Conservation (phyloP, 2,113 vertebrate genomes). For the Entelurus aequoreus region DNA sequence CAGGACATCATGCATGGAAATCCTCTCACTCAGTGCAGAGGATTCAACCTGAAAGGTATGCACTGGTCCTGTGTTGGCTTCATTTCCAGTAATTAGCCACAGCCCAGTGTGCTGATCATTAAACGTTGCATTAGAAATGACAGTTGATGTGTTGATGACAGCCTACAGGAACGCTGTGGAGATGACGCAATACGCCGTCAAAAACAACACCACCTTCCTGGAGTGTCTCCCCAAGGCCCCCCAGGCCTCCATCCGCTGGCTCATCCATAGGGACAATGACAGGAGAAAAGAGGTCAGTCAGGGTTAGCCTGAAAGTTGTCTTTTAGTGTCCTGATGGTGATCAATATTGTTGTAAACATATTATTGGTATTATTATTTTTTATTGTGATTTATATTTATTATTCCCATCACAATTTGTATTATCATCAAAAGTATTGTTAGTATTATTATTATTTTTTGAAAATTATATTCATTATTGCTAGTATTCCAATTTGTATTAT, state of each 20-base stretch:
- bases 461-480: too few species aligned
- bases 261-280: slow-evolving; percentile 93
- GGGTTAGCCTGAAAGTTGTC: too few species aligned
- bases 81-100: slow-evolving; percentile 49
- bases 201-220: slow-evolving; percentile 96
- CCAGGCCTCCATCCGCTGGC: slow-evolving; percentile 90
- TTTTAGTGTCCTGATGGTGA: neutral
- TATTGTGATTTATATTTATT: too few species aligned
- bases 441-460: too few species aligned
- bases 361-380: too few species aligned
- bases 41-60: slow-evolving; percentile 97
- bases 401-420: too few species aligned
- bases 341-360: neutral
- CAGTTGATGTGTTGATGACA: slow-evolving; percentile 31
- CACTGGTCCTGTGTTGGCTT: neutral
- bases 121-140: slow-evolving; percentile 5
- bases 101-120: slow-evolving; percentile 15
- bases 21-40: slow-evolving; percentile 92
- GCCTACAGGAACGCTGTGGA: slow-evolving; percentile 94
- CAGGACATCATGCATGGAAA: slow-evolving; percentile 97
- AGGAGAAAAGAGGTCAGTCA: slow-evolving; percentile 90
- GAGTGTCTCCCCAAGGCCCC: slow-evolving; percentile 93
- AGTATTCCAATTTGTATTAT: too few species aligned
- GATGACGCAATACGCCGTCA: slow-evolving; percentile 89
- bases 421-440: too few species aligned